Base-by-base conservation (phyloP, 1,140 invertebrate genomes). In the Euborellia annulipes region DNA sequence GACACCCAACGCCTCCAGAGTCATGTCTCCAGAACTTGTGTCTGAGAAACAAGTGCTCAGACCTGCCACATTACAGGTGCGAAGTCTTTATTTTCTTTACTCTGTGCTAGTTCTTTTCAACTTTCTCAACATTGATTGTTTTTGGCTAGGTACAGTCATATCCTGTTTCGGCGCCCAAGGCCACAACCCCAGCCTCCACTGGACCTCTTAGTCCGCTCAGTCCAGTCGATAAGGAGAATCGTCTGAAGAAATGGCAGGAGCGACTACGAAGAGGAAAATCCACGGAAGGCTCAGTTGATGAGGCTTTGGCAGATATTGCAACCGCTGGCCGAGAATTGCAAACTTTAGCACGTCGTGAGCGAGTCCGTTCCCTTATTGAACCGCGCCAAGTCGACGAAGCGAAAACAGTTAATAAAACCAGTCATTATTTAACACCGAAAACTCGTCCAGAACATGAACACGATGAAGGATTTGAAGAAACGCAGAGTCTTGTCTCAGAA, bases 381-480 rank as follows among this genome's bases (percentile, higher is more conserved):
- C 67, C 67, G 0, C 62, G 62, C 11, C 68, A 70, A 39, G 55
- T 57, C 1, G 46, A 53, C 23, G 52, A 51, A 23, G 55, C 55
- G 16, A 23, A 17, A 17, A 20, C 36, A 38, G 4, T 8, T 6
- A 4, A 20, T 38, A 4, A n/a, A 22, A 39, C 48, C 4, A 27
- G 11, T 27, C 23, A 27, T 4, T 27, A 27, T 27, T 27, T 27
- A 4, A 6, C 23, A 6, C 11, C 23, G 11, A 27, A 34, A 39
- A 17, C 37, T 19, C 43, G 46, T 14, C 8, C 27, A 13, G 76
- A 82, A 46, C 73, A 76, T 49, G 77, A 84, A 50, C 81, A 85
- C 51, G 86, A 91, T 57, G 86, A 90, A 67, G 86, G 85, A 7
- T 90, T 90, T 55, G 85, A 91, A 59, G 86, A 89, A 64, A 86